Evolutionary conservation across 2,888 invertebrate genomes (phyloP).

Genomic region (Nematopogon swammerdamellus): DNA sequence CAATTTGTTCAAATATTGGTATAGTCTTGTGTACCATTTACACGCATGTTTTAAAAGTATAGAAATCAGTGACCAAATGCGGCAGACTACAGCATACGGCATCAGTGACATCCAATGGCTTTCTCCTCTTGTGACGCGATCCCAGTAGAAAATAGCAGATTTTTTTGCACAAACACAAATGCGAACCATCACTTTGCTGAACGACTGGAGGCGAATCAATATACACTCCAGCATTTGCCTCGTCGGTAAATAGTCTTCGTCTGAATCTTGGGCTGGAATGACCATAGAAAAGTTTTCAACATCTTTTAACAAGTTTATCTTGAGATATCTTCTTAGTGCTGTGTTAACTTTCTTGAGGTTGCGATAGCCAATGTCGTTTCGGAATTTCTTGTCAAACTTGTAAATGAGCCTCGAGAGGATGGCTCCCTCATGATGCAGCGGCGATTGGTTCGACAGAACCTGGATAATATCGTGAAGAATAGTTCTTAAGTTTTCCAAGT

Average conservation of each 20-base stretch:
- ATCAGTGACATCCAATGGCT: slow-evolving; percentile 54
- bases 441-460: slow-evolving; percentile 36
- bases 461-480: slow-evolving; percentile 24
- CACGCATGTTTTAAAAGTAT: slow-evolving; percentile 43
- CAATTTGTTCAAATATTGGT: slow-evolving; percentile 31
- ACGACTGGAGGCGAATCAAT: slow-evolving; percentile 49
- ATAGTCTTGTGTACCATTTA: slow-evolving; percentile 47
- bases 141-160: slow-evolving; percentile 46
- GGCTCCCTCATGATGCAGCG: slow-evolving; percentile 53
- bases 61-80: slow-evolving; percentile 51
- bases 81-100: slow-evolving; percentile 50
- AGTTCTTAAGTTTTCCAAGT: slow-evolving; percentile 23
- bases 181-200: slow-evolving; percentile 52
- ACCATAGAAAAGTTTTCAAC: slow-evolving; percentile 27
- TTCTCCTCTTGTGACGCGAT: slow-evolving; percentile 51
- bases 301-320: slow-evolving; percentile 41
- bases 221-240: slow-evolving; percentile 58
- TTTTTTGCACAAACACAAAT: slow-evolving; percentile 42
- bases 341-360: slow-evolving; percentile 52
- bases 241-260: slow-evolving; percentile 45
- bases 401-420: slow-evolving; percentile 54
- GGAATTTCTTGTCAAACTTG: slow-evolving; percentile 56
- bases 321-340: slow-evolving; percentile 46
- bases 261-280: slow-evolving; percentile 23
- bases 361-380: slow-evolving; percentile 55